A percentile compares a stretch with the other conserved stretches of the same genome.
These are phyloP conservation scores for Rhagium mordax DNA, from an alignment of 2,888 invertebrate species.

Conservation along the genomic window DNA sequence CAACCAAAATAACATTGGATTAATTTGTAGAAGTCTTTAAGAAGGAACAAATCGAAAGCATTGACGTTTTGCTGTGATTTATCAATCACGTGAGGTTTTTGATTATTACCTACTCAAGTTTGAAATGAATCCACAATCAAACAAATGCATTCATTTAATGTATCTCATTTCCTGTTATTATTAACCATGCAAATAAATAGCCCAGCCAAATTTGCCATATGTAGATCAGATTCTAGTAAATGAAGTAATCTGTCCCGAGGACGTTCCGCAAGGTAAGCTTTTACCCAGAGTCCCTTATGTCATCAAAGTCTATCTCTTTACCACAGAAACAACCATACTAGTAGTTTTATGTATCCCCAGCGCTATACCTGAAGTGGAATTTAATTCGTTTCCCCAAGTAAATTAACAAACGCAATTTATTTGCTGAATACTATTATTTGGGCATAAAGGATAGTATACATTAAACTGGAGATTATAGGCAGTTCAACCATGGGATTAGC, in stretches of 20 bases:
- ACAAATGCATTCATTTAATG: no score
- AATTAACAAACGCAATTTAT: slow-evolving; percentile 31
- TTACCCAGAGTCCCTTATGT: slow-evolving; percentile 34
- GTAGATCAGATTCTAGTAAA: slow-evolving; percentile 26
- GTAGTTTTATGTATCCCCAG: slow-evolving; percentile 37
- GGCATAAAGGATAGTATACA: slow-evolving; percentile 13
- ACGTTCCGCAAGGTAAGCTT: slow-evolving; percentile 28
- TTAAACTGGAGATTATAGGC: slow-evolving; percentile 7
- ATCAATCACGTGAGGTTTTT: no score
- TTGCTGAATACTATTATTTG: slow-evolving; percentile 20
- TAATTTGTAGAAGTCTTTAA: no score
- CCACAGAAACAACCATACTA: slow-evolving; percentile 33
- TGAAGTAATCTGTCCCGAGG: slow-evolving; percentile 29
- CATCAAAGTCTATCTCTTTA: slow-evolving; percentile 35
- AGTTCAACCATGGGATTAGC: not conserved
- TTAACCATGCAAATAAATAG: slow-evolving; percentile 10
- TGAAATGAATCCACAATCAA: no score
- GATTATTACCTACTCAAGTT: no score
- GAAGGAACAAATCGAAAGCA: no score
- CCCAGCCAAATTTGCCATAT: not conserved
- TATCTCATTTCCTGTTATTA: no score
- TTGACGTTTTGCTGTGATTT: no score
- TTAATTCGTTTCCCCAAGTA: slow-evolving; percentile 29
- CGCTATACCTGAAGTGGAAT: slow-evolving; percentile 35
- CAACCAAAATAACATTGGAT: no score